phyloP scores from a whole-genome alignment of 2,113 vertebrate species.

The Crotophaga sulcirostris region DNA sequence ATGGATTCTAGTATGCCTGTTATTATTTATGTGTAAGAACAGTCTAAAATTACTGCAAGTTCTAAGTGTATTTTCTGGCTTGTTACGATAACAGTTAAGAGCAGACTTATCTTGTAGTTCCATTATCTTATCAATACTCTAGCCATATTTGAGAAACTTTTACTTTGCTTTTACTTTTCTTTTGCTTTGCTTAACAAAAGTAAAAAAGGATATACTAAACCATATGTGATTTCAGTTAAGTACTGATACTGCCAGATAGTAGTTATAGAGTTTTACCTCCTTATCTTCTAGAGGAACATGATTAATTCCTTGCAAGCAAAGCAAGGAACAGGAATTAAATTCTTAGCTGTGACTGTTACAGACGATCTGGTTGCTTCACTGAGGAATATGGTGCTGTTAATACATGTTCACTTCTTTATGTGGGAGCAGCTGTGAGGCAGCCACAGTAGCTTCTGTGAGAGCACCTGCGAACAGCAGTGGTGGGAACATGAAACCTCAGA shows the following conservation, averaged over 20 bases:
- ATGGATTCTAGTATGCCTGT: background rate
- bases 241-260: background rate
- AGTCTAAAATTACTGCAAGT: background rate
- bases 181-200: no score
- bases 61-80: accelerated
- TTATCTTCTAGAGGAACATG: background rate
- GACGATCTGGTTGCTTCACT: accelerated
- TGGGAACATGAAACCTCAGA: accelerated
- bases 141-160: background rate
- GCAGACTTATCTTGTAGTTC: background rate
- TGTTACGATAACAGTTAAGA: no score
- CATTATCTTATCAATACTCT: background rate
- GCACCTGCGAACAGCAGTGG: background rate
- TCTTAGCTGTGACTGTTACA: background rate
- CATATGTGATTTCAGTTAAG: background rate
- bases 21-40: background rate
- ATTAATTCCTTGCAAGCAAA: background rate
- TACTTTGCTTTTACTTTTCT: no score
- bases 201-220: background rate
- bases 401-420: accelerated
- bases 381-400: no score
- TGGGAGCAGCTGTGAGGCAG: background rate
- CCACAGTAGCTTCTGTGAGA: background rate
- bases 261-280: background rate
- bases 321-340: background rate